Conservation (phyloP, 2,888 invertebrate species). For the Sarcophaga caerulescens region DNA sequence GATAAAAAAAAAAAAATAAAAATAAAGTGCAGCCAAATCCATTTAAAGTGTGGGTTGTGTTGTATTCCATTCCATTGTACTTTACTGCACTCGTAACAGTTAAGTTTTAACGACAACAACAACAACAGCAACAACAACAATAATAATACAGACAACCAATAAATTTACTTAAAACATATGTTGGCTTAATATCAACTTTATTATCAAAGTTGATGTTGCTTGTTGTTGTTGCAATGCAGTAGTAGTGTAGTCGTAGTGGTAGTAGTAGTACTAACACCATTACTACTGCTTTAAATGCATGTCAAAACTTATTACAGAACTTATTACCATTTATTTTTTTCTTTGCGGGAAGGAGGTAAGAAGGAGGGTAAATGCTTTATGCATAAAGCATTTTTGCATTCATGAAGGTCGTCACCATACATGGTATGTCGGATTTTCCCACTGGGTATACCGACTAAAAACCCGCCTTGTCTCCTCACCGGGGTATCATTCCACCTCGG, state of each 20-base stretch:
- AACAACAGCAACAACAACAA: not conserved
- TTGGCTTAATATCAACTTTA: not conserved
- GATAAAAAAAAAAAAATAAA: too few species aligned
- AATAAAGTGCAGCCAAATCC: not conserved
- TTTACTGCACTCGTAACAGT: not conserved
- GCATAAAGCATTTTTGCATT: too few species aligned
- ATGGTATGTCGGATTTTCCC: too few species aligned
- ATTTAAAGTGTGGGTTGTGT: conserved; percentile 49
- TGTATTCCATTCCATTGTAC: not conserved
- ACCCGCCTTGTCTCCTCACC: too few species aligned
- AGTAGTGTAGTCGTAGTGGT: conserved; percentile 19
- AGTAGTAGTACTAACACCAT: not conserved
- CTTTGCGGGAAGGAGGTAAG: too few species aligned
- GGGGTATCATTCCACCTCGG: too few species aligned
- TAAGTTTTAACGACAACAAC: not conserved
- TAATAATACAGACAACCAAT: too few species aligned
- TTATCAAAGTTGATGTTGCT: too few species aligned
- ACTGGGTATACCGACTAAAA: too few species aligned
- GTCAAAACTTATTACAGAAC: not conserved
- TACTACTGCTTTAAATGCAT: not conserved
- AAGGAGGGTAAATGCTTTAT: too few species aligned
- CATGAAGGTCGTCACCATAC: too few species aligned
- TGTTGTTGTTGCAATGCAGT: not conserved
- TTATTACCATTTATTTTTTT: not conserved
- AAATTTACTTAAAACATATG: conserved; percentile 13